A percentile compares a stretch with the other conserved stretches of the same genome.
Conservation (phyloP, 2,113 vertebrate species). For the Amphilophus citrinellus region DNA sequence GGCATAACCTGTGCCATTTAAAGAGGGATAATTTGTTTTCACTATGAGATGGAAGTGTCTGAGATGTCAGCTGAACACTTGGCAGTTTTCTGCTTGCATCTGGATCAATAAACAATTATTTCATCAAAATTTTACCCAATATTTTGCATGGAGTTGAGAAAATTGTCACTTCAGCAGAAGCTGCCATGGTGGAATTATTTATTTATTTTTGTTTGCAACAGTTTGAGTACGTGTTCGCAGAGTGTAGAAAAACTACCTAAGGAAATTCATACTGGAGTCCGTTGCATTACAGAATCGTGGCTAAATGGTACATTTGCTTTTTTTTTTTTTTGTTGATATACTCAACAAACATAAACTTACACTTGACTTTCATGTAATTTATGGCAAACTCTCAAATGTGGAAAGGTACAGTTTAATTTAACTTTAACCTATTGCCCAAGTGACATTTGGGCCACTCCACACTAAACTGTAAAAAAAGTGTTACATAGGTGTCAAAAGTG, state of each 20-base stretch:
- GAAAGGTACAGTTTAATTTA: background rate
- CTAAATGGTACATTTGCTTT: background rate
- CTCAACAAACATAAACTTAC: background rate
- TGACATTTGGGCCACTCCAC: too few species aligned
- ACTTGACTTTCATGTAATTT: background rate
- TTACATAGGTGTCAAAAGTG: too few species aligned
- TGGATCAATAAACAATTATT: fast-evolving
- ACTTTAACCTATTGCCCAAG: background rate
- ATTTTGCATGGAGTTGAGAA: background rate
- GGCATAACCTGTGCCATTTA: background rate
- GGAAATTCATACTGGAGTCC: background rate
- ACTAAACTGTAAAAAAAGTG: too few species aligned
- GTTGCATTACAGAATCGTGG: background rate
- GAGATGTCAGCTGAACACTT: background rate
- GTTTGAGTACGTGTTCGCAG: background rate
- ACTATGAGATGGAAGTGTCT: background rate
- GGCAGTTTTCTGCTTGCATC: fast-evolving
- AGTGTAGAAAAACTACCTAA: background rate
- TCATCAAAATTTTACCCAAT: slow-evolving; percentile 1
- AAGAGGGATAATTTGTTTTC: background rate
- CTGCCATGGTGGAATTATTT: background rate
- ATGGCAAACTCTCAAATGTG: background rate
- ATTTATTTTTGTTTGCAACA: background rate
- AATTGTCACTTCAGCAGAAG: background rate
- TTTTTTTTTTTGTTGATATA: too few species aligned